Percentiles rank a stretch among this genome's conserved stretches.
Evolutionary conservation across 1,140 invertebrate genomes (phyloP).

Genomic region (Helicoverpa zea): DNA sequence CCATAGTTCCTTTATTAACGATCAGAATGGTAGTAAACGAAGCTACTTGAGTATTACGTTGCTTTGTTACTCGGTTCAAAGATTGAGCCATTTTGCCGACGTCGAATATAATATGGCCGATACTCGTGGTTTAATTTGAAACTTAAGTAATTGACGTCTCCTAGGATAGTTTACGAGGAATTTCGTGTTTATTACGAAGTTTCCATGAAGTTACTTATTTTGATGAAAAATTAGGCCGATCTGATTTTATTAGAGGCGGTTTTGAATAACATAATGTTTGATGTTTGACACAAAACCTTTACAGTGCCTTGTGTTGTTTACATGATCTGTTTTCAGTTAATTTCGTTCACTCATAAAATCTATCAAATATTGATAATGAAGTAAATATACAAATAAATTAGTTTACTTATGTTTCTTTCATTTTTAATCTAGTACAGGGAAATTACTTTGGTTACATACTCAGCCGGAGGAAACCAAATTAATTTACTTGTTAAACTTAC

Average conservation of each 20-base stretch:
- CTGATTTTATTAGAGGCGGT: background rate
- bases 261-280: background rate
- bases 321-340: too few relatives aligned
- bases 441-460: background rate
- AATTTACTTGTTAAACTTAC: slow-evolving; percentile 10
- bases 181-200: slow-evolving; percentile 32
- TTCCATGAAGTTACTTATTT: slow-evolving; percentile 7
- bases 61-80: slow-evolving; percentile 46
- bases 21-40: slow-evolving; percentile 28
- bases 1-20: slow-evolving; percentile 32
- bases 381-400: slow-evolving; percentile 2
- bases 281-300: background rate
- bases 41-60: slow-evolving; percentile 28
- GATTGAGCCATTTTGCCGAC: slow-evolving; percentile 37
- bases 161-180: slow-evolving; percentile 46
- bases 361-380: background rate
- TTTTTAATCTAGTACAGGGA: background rate
- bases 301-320: too few relatives aligned
- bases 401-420: background rate
- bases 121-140: slow-evolving; percentile 46
- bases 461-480: slow-evolving; percentile 8
- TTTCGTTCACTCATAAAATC: background rate
- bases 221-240: background rate
- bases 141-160: slow-evolving; percentile 50
- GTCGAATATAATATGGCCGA: slow-evolving; percentile 24